These are phyloP conservation scores for Rhipidura dahli DNA, from an alignment of 2,113 vertebrate genomes.

Conservation along the genomic window DNA sequence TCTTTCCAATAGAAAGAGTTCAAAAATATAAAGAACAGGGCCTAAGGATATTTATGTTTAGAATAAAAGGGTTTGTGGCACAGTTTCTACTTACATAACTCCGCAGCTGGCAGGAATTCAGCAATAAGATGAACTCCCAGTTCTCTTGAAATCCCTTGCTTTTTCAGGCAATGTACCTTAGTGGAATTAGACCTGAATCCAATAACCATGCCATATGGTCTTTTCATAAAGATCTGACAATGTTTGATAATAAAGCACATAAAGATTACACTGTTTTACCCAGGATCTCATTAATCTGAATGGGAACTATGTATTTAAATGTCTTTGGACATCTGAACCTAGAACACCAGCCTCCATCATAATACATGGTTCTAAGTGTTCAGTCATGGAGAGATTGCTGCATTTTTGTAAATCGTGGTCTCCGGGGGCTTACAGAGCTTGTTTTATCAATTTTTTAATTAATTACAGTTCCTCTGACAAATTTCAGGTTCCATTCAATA, in stretches of 20 bases:
- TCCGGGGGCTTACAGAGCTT: not conserved
- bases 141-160: not conserved
- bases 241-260: not conserved
- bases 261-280: not conserved
- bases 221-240: not conserved
- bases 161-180: not conserved
- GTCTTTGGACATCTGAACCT: not conserved
- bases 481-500: not conserved
- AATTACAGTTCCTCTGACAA: not conserved
- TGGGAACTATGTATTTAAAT: not conserved
- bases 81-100: not conserved
- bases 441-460: not conserved
- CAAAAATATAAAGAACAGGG: not conserved
- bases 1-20: not conserved
- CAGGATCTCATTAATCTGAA: not conserved
- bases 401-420: not conserved
- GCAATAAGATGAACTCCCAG: not conserved
- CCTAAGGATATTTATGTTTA: not conserved
- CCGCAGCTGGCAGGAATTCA: not conserved
- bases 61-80: not conserved
- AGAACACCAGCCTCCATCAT: not conserved
- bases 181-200: not conserved
- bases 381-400: not conserved
- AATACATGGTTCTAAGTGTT: not conserved
- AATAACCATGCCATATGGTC: not conserved